Evolutionary conservation across 1,140 invertebrate genomes (phyloP), one percentile per base, ranked within the genome.

Genomic region (Orius laevigatus): DNA sequence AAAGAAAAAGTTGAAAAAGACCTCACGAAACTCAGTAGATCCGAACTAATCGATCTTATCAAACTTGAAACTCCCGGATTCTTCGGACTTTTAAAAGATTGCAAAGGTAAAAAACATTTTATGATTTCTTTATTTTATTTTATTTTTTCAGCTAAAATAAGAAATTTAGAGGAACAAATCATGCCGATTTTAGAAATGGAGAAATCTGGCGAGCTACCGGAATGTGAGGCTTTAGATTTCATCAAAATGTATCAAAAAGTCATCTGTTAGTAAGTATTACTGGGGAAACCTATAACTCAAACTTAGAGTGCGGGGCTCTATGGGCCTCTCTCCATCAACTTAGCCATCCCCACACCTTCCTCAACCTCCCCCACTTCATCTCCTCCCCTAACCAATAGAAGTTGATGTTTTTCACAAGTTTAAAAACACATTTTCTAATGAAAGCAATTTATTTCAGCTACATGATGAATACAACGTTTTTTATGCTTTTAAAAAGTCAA

Each of bases 41-140:
- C 76, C 49, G 75, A 91, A 61, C 84, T 85, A 59, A 51, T 78
- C 31, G 73, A 79, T 56, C 60, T 89, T 41, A 60, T 91, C 38
- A 69, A 81, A 58, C 83, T 85, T 59, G 82, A 91, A 63, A 86
- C 81, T 36, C 86, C 86, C 19, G 88, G 91, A 65, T 79, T 90
- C 58, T 55, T 75, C 39, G 73, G 74, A 1, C 63, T 92, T 8
- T 66, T 87, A 18, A 67, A 78, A 45, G 84, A 89, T 65, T 87
- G 79, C 59, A 77, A 83, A 73, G 69, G 73, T 66, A 78, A 74
- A 40, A 25, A 25, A 25, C 25, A 25, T 25, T 25, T 25, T 25
- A 3, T 3, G 15, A 10, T 33, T 8, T 36, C 41, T 16, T 49
- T n/a, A 3, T 42, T 33, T 34, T 42, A 43, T 43, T 43, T 9